phyloP scores from a whole-genome alignment of 2,888 invertebrate species.

The Chrysolina haemoptera region DNA sequence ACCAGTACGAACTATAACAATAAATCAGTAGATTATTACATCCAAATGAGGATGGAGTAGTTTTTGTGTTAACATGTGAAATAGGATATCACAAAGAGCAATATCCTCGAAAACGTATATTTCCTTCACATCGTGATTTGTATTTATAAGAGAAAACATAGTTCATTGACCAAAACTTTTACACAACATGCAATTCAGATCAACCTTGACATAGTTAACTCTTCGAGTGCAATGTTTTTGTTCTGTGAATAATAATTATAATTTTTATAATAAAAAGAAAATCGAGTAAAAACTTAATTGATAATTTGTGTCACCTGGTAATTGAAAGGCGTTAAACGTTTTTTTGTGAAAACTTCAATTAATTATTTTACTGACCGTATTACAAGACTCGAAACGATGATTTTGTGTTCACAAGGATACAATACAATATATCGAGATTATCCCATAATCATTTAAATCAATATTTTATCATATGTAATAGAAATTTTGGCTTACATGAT shows the following conservation, averaged over 20 bases:
- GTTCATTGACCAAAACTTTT: slow-evolving; percentile 38
- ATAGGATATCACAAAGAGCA: slow-evolving; percentile 34
- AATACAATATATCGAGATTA: too few relatives aligned
- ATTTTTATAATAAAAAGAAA: slow-evolving; percentile 16
- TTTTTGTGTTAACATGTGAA: background rate
- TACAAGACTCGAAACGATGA: too few relatives aligned
- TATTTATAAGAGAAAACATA: slow-evolving; percentile 34
- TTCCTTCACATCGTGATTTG: slow-evolving; percentile 39
- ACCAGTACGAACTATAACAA: background rate
- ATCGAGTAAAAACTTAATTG: slow-evolving; percentile 8
- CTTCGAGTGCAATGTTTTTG: slow-evolving; percentile 43
- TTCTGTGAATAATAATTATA: slow-evolving; percentile 35
- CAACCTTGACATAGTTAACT: slow-evolving; percentile 44
- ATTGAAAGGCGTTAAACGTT: background rate
- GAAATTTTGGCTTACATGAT: too few relatives aligned
- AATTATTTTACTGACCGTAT: too few relatives aligned
- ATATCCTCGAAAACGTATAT: slow-evolving; percentile 37
- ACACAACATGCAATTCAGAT: slow-evolving; percentile 41
- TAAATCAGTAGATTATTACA: background rate
- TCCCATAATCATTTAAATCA: too few relatives aligned
- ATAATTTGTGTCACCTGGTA: background rate
- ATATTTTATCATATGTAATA: too few relatives aligned
- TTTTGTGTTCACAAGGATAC: too few relatives aligned
- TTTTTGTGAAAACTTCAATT: background rate
- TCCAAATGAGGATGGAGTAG: background rate